Conservation (phyloP, 2,797 vertebrate species). For the Oophaga sylvatica region DNA sequence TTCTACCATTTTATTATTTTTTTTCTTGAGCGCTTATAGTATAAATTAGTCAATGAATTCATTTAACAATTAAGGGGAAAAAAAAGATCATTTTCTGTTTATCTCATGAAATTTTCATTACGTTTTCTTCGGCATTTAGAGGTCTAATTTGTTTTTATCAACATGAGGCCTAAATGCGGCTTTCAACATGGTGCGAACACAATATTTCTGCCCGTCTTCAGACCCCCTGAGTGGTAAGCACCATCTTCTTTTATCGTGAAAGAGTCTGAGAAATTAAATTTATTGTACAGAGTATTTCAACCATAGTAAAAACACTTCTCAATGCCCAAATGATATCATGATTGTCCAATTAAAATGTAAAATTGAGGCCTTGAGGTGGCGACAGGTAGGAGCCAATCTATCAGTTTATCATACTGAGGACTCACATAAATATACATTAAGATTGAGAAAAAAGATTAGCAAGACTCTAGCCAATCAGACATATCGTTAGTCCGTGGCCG, state of each 20-base stretch:
- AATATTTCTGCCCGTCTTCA: background rate
- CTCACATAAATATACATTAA: background rate
- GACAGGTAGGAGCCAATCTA: background rate
- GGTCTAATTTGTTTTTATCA: slow-evolving; percentile 5
- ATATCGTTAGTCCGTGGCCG: too few species aligned
- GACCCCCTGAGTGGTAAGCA: background rate
- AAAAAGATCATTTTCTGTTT: background rate
- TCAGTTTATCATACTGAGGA: background rate
- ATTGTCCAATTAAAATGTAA: background rate
- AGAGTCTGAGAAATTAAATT: background rate
- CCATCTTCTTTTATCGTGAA: background rate
- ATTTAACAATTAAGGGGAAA: slow-evolving; percentile 19
- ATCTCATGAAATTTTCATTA: slow-evolving; percentile 19
- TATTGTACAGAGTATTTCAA: background rate
- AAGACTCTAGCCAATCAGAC: too few species aligned
- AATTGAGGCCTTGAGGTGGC: background rate
- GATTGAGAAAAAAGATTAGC: too few species aligned
- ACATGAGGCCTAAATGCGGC: background rate
- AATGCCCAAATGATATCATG: background rate
- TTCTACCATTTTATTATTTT: slow-evolving; percentile 16
- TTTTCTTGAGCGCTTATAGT: slow-evolving; percentile 26
- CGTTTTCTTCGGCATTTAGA: background rate
- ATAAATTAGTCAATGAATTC: slow-evolving; percentile 37
- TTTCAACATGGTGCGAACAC: background rate
- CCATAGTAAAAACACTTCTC: background rate